A percentile compares a stretch with the other conserved stretches of the same genome.
Evolutionary conservation across 2,888 invertebrate species (phyloP).

Genomic region (Embidobia sp.): DNA sequence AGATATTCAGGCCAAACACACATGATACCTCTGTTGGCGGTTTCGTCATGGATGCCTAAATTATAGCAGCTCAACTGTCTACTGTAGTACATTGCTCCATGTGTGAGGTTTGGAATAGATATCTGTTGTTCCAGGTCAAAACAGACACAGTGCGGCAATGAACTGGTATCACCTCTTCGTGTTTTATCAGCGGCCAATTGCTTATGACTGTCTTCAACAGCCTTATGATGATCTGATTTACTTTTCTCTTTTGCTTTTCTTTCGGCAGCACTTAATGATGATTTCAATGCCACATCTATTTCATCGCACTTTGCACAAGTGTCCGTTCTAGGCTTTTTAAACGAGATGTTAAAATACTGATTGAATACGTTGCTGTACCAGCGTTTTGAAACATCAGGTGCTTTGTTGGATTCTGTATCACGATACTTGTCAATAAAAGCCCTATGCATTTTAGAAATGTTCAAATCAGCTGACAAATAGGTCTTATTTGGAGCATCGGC

Average conservation of each 20-base stretch:
- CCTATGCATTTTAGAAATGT: neutral
- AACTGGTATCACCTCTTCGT: no score
- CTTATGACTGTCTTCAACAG: no score
- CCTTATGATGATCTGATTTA: no score
- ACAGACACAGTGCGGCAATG: no score
- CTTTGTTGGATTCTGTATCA: no score
- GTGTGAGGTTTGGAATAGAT: slow-evolving; percentile 4
- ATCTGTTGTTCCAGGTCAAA: slow-evolving; percentile 1
- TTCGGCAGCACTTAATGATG: no score
- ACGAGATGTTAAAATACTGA: slow-evolving; percentile 1
- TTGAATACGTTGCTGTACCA: slow-evolving; percentile 6
- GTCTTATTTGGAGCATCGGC: neutral
- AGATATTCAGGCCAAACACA: slow-evolving; percentile 4
- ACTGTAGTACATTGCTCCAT: slow-evolving; percentile 8
- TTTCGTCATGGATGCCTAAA: slow-evolving; percentile 3
- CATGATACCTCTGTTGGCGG: neutral
- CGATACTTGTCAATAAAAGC: no score
- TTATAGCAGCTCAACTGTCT: slow-evolving; percentile 12
- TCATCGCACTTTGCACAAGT: slow-evolving; percentile 15
- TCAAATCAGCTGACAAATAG: slow-evolving; percentile 3
- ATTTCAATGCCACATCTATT: neutral
- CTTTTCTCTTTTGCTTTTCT: no score
- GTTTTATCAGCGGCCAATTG: no score
- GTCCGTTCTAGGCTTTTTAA: neutral
- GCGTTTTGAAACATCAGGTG: neutral